Evolutionary conservation across 1,140 invertebrate species (phyloP), one percentile per base, ranked within the genome.

Genomic region (Pygmarrhopalites habei): DNA sequence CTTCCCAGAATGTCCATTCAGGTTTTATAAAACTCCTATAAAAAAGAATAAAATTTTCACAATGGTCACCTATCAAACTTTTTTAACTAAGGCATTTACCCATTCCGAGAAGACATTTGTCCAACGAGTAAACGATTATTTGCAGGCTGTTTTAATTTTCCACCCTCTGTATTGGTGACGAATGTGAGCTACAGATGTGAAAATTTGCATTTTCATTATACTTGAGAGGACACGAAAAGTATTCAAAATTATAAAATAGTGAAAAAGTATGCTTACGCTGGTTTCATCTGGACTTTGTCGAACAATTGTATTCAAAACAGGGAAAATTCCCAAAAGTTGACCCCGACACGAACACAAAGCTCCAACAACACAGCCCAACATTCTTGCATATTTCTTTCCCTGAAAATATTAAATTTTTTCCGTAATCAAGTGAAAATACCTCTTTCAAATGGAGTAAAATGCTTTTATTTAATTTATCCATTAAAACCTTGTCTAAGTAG

Each of bases 281-380:
- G 68, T 67, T 30, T 70, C 63, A 39, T 67, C 65, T 2, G 62
- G 60, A 39, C 60, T 64, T 29, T 70, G 65, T 17, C 53, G 41
- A 7, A 62, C 58, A 44, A 64, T 67, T 10, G 52, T 57, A 53
- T 64, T 68, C 2, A 70, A 46, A 26, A 67, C 60, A 19, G 68
- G 68, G 58, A 70, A 67, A 17, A 70, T 67, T 15, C 61, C 61
- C 21, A 87, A 82, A 1, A 93, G 78, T 56, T 89, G 83, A 19
- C 92, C 83, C 3, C 83, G 83, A 1, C 89, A 87, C 58, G 84
- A 85, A 73, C 88, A 89, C 1, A 93, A 77, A 0, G 90, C 85
- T 35, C 88, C 88, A 26, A 92, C 75, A 4, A 92, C 85, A 4
- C 89, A 88, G 47, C 88, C 89, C 5, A 92, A 74, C 17, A 92